Percentiles rank a stretch among this genome's conserved stretches.
These are phyloP conservation scores for Rhea pennata DNA, from an alignment of 2,113 vertebrate genomes.

Conservation along the genomic window DNA sequence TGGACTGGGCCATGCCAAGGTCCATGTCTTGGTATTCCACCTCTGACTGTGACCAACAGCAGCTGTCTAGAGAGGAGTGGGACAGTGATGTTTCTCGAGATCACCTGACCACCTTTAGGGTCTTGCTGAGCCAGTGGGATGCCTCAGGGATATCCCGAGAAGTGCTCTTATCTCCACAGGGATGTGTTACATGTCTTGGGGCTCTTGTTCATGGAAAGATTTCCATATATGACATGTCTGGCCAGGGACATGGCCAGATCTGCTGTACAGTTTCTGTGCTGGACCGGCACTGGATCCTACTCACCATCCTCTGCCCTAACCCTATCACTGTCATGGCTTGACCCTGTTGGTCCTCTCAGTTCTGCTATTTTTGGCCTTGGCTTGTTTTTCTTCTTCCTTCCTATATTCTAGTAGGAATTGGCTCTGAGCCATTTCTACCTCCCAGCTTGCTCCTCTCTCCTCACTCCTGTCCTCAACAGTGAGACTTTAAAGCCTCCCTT, in stretches of 20 bases:
- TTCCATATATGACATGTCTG: not conserved
- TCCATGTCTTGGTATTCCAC: not conserved
- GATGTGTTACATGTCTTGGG: not conserved
- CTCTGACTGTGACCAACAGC: not conserved
- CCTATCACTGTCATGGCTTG: not conserved
- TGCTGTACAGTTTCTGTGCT: not conserved
- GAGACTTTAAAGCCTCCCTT: not conserved
- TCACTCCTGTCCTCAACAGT: not conserved
- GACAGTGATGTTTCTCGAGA: not conserved
- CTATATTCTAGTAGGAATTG: not conserved
- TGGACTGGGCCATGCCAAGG: not conserved
- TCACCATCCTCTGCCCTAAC: not conserved
- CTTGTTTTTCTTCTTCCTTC: not conserved
- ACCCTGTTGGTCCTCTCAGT: not conserved
- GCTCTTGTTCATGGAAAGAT: not conserved
- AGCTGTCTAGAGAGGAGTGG: not conserved
- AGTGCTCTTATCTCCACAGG: not conserved
- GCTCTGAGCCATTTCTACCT: not conserved
- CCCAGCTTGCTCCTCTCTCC: not conserved
- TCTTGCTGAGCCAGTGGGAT: not conserved
- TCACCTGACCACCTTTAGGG: not conserved
- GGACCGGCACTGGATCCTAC: not conserved
- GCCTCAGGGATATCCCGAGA: not conserved
- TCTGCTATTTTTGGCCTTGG: not conserved
- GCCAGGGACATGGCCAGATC: not conserved